Percentiles rank a stretch among this genome's conserved stretches.
Conservation (phyloP, 2,888 invertebrate genomes). For the Ectobius pallidus region DNA sequence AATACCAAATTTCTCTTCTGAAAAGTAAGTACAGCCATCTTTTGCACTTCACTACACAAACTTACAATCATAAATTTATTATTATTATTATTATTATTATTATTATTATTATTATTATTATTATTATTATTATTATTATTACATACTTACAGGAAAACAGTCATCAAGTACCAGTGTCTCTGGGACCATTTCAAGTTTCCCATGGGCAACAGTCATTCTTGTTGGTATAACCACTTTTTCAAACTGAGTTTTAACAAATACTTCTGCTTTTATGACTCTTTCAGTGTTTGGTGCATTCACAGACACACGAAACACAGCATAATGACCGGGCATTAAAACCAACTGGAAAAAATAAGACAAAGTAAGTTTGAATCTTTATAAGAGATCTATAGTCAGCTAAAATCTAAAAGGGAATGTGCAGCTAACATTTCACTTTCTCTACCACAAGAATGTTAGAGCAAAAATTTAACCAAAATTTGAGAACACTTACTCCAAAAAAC, state of each 20-base stretch:
- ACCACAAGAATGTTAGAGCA: neutral
- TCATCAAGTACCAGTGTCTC: conserved; percentile 73
- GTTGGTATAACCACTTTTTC: conserved; percentile 74
- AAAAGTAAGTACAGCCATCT: no score
- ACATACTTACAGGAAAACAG: conserved; percentile 78
- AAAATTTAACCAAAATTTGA: no score
- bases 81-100: no score
- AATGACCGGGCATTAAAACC: conserved; percentile 63
- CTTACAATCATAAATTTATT: no score
- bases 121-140: no score
- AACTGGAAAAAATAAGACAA: conserved; percentile 59
- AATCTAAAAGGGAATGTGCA: neutral
- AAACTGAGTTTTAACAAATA: conserved; percentile 74
- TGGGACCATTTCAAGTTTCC: conserved; percentile 71
- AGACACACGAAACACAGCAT: conserved; percentile 73
- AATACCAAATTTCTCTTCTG: no score
- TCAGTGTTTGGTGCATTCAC: conserved; percentile 72
- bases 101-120: no score
- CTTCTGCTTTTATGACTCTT: conserved; percentile 69
- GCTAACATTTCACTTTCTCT: neutral
- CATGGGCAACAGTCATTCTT: conserved; percentile 75
- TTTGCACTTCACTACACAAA: no score
- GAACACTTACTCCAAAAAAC: no score
- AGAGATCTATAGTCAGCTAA: neutral
- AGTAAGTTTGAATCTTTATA: no score